Evolutionary conservation across 2,888 invertebrate species (phyloP).

Genomic region (Siphlonurus alternatus): DNA sequence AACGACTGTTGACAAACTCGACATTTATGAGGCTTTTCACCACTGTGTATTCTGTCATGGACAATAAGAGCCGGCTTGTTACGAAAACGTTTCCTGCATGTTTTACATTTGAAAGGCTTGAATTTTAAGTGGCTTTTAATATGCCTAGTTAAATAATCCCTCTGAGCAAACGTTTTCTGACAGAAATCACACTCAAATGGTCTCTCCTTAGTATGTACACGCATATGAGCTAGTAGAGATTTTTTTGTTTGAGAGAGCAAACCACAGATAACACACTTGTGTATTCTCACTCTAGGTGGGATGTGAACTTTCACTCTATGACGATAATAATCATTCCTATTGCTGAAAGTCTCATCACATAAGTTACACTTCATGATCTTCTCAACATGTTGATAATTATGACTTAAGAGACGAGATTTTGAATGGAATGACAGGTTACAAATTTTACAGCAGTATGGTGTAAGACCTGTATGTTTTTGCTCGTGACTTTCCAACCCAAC

Average conservation of each 20-base stretch:
- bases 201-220: not conserved
- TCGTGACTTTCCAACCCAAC: not conserved
- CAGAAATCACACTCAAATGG: not conserved
- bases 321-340: not conserved
- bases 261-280: not conserved
- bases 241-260: not conserved
- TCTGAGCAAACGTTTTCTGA: not conserved
- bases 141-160: not conserved
- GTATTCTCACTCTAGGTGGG: not conserved
- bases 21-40: constrained; percentile 5
- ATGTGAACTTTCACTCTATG: not conserved
- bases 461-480: not conserved
- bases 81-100: constrained; percentile 42
- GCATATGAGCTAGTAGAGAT: not conserved
- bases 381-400: not conserved
- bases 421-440: not conserved
- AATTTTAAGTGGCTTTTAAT: not conserved
- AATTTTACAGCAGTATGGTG: not conserved
- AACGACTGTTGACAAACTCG: not conserved
- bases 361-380: not conserved
- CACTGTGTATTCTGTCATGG: not conserved
- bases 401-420: not conserved
- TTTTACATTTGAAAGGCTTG: constrained; percentile 35
- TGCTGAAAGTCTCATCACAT: not conserved
- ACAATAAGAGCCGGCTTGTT: constrained; percentile 31